phyloP scores from a whole-genome alignment of 2,113 vertebrate species.

The Gallinago paraguaiae region DNA sequence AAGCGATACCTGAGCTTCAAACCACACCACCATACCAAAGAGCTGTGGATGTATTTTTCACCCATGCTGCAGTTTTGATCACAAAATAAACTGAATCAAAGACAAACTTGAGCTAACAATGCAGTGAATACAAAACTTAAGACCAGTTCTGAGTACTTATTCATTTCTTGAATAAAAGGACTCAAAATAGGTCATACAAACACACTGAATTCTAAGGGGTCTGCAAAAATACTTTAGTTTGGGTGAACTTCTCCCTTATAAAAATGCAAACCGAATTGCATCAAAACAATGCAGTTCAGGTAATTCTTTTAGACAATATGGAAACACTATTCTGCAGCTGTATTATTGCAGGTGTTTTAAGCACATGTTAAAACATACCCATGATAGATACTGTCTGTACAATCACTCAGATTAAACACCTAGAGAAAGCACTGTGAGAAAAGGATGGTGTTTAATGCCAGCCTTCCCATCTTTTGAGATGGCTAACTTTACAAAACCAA shows the following conservation, averaged over 20 bases:
- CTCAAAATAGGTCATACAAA: background rate
- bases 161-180: background rate
- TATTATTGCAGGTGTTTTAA: background rate
- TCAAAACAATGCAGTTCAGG: background rate
- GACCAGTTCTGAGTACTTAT: background rate
- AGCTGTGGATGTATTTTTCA: background rate
- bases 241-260: background rate
- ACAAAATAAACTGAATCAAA: background rate
- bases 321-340: background rate
- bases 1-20: background rate
- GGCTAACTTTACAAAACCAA: background rate
- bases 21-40: background rate
- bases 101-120: background rate
- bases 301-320: background rate
- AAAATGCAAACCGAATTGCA: background rate
- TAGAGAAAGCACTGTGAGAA: background rate
- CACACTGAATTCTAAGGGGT: background rate
- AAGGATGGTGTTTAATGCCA: background rate
- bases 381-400: background rate
- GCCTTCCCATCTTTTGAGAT: background rate
- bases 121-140: background rate
- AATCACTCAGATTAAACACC: background rate
- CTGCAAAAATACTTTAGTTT: background rate
- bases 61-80: background rate
- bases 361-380: background rate